phyloP scores from a whole-genome alignment of 2,797 vertebrate species.

The Rhinophrynus dorsalis region DNA sequence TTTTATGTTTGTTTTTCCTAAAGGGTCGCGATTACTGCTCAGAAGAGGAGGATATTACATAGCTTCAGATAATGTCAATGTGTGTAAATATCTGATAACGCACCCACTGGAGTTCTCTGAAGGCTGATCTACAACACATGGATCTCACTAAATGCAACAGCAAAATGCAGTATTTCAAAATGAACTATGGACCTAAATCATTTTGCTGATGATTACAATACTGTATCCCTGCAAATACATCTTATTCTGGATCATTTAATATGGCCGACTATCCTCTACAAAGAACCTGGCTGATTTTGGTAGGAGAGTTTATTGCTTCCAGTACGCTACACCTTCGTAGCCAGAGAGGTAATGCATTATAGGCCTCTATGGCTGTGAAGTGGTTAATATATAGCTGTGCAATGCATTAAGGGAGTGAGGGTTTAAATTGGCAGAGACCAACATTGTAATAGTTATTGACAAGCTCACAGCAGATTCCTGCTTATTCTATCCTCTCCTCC shows the following conservation, averaged over 20 bases:
- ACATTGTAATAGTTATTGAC: not conserved
- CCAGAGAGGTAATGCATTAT: not conserved
- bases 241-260: slow-evolving; percentile 4
- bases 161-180: slow-evolving; percentile 13
- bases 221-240: slow-evolving; percentile 21
- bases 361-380: not conserved
- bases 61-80: slow-evolving; percentile 64
- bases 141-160: not conserved
- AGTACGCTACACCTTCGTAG: not conserved
- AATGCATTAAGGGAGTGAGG: not conserved
- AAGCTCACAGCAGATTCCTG: not conserved
- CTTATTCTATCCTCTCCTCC: not conserved
- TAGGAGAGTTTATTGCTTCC: slow-evolving; percentile 30
- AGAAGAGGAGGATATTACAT: slow-evolving; percentile 87
- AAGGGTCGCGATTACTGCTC: slow-evolving; percentile 96
- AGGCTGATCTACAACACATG: slow-evolving; percentile 3
- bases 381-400: not conserved
- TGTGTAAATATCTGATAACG: slow-evolving; percentile 73
- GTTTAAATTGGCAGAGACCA: not conserved
- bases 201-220: slow-evolving; percentile 9
- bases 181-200: slow-evolving; percentile 7
- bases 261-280: not conserved
- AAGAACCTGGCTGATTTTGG: slow-evolving; percentile 7
- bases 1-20: no score
- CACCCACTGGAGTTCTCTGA: slow-evolving; percentile 66